Conservation (phyloP, 1,140 invertebrate species). For the Pogonomyrmex barbatus region DNA sequence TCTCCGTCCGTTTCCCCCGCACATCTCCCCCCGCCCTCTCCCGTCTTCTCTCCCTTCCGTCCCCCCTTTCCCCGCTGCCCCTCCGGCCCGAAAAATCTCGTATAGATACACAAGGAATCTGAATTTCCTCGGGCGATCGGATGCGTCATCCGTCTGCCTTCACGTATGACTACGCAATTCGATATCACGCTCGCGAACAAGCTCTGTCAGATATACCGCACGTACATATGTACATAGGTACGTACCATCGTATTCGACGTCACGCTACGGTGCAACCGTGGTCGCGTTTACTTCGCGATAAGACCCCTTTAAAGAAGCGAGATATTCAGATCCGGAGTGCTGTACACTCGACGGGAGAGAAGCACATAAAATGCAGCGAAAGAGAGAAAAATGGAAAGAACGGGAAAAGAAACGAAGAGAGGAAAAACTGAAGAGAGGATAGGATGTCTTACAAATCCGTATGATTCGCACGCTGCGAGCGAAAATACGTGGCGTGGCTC, state of each 20-base stretch:
- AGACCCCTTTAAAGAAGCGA: constrained; percentile 68
- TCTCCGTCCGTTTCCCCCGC: not conserved
- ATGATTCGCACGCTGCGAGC: not conserved
- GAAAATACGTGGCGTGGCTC: constrained; percentile 21
- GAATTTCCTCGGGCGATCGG: constrained; percentile 79
- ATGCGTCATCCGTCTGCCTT: constrained; percentile 74
- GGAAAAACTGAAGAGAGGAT: constrained; percentile 3
- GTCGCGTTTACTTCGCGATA: constrained; percentile 58
- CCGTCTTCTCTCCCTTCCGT: too few species aligned
- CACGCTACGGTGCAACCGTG: constrained; percentile 34
- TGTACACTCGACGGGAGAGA: constrained; percentile 16
- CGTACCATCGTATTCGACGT: constrained; percentile 35
- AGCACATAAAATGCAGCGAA: constrained; percentile 24
- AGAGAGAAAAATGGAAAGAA: constrained; percentile 14
- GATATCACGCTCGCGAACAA: constrained; percentile 77
- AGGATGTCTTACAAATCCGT: constrained; percentile 52
- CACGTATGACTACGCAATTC: constrained; percentile 84
- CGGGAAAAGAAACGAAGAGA: not conserved
- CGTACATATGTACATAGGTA: constrained; percentile 4
- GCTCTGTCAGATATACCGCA: constrained; percentile 35
- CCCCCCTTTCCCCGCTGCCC: too few species aligned
- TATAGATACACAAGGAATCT: constrained; percentile 76
- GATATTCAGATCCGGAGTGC: constrained; percentile 63
- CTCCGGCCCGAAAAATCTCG: constrained; percentile 73
- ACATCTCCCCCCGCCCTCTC: not conserved